Conservation (phyloP, 1,140 invertebrate genomes). For the Spodoptera litura region DNA sequence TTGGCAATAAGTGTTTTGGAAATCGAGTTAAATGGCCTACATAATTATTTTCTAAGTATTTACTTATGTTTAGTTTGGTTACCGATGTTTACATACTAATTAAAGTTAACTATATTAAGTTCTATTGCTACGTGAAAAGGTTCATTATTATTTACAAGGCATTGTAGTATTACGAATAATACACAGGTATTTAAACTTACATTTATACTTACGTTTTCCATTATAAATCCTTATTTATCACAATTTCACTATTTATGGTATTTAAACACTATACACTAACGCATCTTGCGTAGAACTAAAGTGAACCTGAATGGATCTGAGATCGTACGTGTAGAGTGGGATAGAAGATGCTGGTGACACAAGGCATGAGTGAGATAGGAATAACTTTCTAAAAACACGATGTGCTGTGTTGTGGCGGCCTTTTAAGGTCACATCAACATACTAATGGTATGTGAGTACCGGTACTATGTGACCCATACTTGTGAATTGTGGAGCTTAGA, state of each 20-base stretch:
- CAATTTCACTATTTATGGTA: slow-evolving; percentile 19
- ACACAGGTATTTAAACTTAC: too few relatives aligned
- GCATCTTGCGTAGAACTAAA: slow-evolving; percentile 42
- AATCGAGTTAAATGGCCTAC: background rate
- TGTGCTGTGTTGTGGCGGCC: slow-evolving; percentile 57
- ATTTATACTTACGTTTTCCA: slow-evolving; percentile 7
- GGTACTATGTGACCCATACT: background rate
- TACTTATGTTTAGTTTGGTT: background rate
- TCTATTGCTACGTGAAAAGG: background rate
- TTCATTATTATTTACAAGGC: too few relatives aligned
- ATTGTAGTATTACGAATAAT: too few relatives aligned
- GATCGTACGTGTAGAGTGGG: slow-evolving; percentile 54
- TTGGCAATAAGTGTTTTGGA: too few relatives aligned
- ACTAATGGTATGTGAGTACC: background rate
- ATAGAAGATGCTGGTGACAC: slow-evolving; percentile 25
- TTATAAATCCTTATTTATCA: slow-evolving; percentile 26
- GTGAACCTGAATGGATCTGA: slow-evolving; percentile 47
- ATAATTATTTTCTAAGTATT: background rate
- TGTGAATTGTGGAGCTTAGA: background rate
- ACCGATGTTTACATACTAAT: background rate
- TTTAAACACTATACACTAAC: slow-evolving; percentile 46
- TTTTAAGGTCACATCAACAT: slow-evolving; percentile 79
- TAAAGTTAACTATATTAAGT: background rate
- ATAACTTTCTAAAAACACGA: slow-evolving; percentile 76
- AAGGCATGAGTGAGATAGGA: slow-evolving; percentile 58